Evolutionary conservation across 2,888 invertebrate genomes (phyloP).

Genomic region (Physocephala rufipes): DNA sequence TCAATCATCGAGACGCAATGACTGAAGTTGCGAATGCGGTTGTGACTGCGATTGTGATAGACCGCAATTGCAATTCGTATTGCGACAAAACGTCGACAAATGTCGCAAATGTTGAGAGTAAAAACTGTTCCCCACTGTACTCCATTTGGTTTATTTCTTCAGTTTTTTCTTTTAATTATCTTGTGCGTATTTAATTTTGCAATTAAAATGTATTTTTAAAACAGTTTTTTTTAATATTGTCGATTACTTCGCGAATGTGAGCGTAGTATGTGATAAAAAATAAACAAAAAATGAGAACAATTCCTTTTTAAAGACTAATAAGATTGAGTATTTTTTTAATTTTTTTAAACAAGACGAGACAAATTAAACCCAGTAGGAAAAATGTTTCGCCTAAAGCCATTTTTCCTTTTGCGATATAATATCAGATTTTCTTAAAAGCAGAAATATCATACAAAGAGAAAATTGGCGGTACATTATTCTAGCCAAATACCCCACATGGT

Average conservation of each 20-base stretch:
- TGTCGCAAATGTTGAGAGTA: constrained; percentile 33
- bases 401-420: too few species aligned
- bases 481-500: too few species aligned
- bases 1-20: too few species aligned
- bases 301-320: not conserved
- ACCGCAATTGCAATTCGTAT: too few species aligned
- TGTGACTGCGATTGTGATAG: too few species aligned
- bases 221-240: constrained; percentile 8
- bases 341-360: too few species aligned
- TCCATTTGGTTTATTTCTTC: not conserved
- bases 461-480: too few species aligned
- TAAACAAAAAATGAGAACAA: not conserved
- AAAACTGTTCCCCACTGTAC: not conserved
- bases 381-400: too few species aligned
- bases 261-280: not conserved
- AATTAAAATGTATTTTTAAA: constrained; percentile 26
- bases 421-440: not conserved
- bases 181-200: not conserved
- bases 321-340: not conserved
- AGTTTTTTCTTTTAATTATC: not conserved
- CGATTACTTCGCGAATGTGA: constrained; percentile 3
- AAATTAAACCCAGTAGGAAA: too few species aligned
- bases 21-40: too few species aligned
- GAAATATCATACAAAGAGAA: constrained; percentile 1
- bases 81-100: constrained; percentile 7